These are phyloP conservation scores for Lutjanus campechanus DNA, from an alignment of 2,797 vertebrate genomes.

Conservation along the genomic window DNA sequence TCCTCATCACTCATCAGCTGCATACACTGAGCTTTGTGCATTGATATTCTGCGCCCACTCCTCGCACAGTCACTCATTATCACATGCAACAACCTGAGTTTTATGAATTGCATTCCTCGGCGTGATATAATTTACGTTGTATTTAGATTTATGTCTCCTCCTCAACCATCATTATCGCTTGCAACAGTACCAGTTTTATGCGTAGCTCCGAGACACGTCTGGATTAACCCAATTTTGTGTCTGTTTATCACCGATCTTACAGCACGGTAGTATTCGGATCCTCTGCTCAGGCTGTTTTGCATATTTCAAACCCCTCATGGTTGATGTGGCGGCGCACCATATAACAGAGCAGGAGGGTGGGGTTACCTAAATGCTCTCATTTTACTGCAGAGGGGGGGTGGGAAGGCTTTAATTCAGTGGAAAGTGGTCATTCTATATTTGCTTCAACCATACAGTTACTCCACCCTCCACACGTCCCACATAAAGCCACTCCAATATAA, in stretches of 20 bases:
- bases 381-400: slow-evolving; percentile 71
- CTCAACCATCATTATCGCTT: slow-evolving; percentile 66
- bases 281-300: slow-evolving; percentile 49
- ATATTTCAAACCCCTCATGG: slow-evolving; percentile 67
- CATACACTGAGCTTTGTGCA: slow-evolving; percentile 1
- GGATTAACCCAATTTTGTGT: slow-evolving; percentile 59
- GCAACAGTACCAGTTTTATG: slow-evolving; percentile 45
- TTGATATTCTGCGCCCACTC: slow-evolving; percentile 20
- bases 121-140: slow-evolving; percentile 53
- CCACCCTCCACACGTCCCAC: slow-evolving; percentile 83
- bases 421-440: slow-evolving; percentile 87
- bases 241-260: slow-evolving; percentile 52
- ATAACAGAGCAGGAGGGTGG: slow-evolving; percentile 75
- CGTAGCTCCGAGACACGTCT: slow-evolving; percentile 44
- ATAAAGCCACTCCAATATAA: slow-evolving; percentile 74
- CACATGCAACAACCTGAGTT: slow-evolving; percentile 69
- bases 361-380: slow-evolving; percentile 75
- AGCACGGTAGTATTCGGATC: slow-evolving; percentile 23
- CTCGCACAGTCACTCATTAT: slow-evolving; percentile 48
- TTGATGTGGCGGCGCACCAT: slow-evolving; percentile 78
- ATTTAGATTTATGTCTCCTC: slow-evolving; percentile 71
- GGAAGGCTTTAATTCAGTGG: slow-evolving; percentile 79
- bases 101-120: slow-evolving; percentile 72
- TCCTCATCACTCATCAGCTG: slow-evolving; percentile 43
- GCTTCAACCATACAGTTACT: slow-evolving; percentile 78